Percentiles rank a stretch among this genome's conserved stretches.
phyloP scores from a whole-genome alignment of 23 tunicate genomes.

The Aplidium turbinatum region DNA sequence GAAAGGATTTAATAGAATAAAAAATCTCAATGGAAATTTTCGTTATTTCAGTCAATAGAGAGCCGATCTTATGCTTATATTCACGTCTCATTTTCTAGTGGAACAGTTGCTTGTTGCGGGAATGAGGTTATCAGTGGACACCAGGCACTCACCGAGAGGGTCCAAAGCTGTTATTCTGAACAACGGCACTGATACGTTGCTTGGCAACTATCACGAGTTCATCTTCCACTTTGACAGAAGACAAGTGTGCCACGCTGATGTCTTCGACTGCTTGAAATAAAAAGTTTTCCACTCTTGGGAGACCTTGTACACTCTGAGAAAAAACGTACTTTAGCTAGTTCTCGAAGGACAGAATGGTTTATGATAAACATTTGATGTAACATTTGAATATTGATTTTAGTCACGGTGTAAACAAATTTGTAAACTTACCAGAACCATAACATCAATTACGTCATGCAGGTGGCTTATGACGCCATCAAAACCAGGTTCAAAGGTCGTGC shows the following conservation, averaged over 20 bases:
- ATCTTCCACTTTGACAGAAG: slow-evolving; percentile 67
- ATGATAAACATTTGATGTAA: no score
- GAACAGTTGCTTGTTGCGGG: no score
- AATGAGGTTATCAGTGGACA: no score
- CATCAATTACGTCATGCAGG: slow-evolving; percentile 65
- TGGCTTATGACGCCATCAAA: slow-evolving; percentile 41
- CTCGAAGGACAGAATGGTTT: no score
- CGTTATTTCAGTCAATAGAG: not conserved
- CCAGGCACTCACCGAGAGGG: slow-evolving; percentile 75
- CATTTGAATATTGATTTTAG: no score
- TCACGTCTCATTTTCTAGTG: no score
- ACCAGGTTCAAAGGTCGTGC: slow-evolving; percentile 63
- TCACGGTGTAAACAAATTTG: not conserved
- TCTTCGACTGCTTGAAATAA: slow-evolving; percentile 82
- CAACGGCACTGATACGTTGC: slow-evolving; percentile 76
- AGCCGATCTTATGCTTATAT: not conserved
- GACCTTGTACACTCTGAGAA: slow-evolving; percentile 69
- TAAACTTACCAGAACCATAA: slow-evolving; percentile 61
- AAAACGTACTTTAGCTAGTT: no score
- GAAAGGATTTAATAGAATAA: no score
- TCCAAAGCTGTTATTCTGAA: slow-evolving; percentile 71
- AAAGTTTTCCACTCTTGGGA: slow-evolving; percentile 70
- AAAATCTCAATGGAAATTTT: no score
- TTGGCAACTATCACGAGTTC: slow-evolving; percentile 89
- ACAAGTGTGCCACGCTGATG: slow-evolving; percentile 29